Base-by-base conservation (phyloP, 2,888 invertebrate species). In the Synergus umbraculus region DNA sequence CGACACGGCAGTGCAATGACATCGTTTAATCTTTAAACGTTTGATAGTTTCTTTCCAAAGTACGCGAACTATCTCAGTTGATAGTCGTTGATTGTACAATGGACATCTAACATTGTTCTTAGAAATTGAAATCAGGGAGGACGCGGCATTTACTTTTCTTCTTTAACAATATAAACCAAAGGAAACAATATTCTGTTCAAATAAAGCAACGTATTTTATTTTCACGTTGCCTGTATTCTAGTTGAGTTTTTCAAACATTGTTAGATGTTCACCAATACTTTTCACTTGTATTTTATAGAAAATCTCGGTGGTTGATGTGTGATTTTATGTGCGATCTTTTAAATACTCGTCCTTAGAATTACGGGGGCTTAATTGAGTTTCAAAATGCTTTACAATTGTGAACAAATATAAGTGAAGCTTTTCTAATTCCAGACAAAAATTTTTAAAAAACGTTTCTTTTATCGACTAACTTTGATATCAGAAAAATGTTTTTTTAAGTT, bases 1-100 rank as follows among this genome's bases (percentile, higher is more conserved):
- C 82, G 81, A 83, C 79, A 86, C 84, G 85, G 87, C 85, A 84
- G 89, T 89, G 89, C 89, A 89, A 89, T 89, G 86, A 86, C 86
- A 86, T 86, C 86, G 84, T 85, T 87, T 86, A 82, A 83, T 87
- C 82, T 54, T 37, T 73, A 54, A 73, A 73, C 73, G 73, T 73
- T 73, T 54, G 37, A 54, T 73, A 49, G 49, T 73, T 49, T 49
- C 15, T 49, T 15, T 73, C 13, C 73, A 73, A 73, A 73, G 54
- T 73, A 73, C 7, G 37, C 37, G 4, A 73, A 49, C 54, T 73
- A 49, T 73, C 49, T 54, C 37, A 73, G 4, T n/a, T 54, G 73
- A 73, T 73, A 29, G 73, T 73, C 37, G 37, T 41, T 10, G 54
- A 73, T 54, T 73, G 73, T 73, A 73, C 49, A 73, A 73, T 73